Evolutionary conservation across 2,113 vertebrate species (phyloP).

Genomic region (Hippoglossus stenolepis): DNA sequence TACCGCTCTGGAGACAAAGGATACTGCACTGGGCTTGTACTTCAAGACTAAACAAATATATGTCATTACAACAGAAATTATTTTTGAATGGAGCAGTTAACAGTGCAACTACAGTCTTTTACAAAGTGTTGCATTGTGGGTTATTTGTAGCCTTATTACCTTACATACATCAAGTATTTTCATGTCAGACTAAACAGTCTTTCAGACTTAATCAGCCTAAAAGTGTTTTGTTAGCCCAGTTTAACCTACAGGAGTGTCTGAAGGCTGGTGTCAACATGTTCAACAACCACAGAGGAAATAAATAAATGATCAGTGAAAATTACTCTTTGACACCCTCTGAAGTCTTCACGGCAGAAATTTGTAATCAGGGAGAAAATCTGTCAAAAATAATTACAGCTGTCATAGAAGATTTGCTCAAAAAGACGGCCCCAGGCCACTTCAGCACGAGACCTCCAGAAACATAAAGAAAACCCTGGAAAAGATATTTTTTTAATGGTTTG

Average conservation of each 20-base stretch:
- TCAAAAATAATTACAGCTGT: background rate
- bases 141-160: background rate
- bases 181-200: background rate
- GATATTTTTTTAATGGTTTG: background rate
- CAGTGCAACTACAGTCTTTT: background rate
- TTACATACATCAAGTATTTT: background rate
- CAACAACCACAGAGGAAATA: too few relatives aligned
- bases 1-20: too few relatives aligned
- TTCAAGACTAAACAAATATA: background rate
- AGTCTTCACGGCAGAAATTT: background rate
- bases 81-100: background rate
- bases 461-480: background rate
- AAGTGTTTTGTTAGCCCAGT: background rate
- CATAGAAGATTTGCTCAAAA: background rate
- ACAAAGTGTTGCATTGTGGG: background rate
- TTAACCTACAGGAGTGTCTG: background rate
- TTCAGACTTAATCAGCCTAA: background rate
- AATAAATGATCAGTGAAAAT: background rate
- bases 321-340: background rate
- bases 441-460: too few relatives aligned
- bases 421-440: background rate
- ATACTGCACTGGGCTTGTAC: too few relatives aligned
- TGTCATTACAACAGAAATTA: background rate
- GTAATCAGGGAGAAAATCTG: background rate
- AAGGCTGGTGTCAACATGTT: background rate